A percentile compares a stretch with the other conserved stretches of the same genome.
These are phyloP conservation scores for Rambutsinella grinnellia DNA, from an alignment of 2,888 invertebrate species.

Conservation along the genomic window DNA sequence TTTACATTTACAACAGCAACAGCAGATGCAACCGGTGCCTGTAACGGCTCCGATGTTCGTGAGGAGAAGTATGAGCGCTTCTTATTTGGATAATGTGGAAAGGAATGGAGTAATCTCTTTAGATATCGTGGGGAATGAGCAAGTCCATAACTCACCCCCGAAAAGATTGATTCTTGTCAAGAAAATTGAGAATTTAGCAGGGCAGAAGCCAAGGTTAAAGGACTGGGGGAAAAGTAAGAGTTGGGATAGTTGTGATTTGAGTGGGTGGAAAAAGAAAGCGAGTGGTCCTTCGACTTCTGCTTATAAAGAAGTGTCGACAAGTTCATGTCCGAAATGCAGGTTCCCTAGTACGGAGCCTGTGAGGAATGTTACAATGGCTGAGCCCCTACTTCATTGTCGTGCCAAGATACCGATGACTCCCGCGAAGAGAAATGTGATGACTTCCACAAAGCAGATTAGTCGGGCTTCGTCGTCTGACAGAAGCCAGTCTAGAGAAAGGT, in stretches of 20 bases:
- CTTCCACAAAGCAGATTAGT: constrained; percentile 31
- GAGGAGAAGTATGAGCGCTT: constrained; percentile 85
- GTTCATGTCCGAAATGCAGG: constrained; percentile 64
- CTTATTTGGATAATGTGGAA: constrained; percentile 84
- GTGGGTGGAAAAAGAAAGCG: constrained; percentile 59
- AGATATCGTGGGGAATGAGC: constrained; percentile 80
- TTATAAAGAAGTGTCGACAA: constrained; percentile 41
- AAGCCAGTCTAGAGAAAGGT: background rate
- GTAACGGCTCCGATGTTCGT: constrained; percentile 62
- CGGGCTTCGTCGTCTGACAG: background rate
- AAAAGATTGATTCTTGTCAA: constrained; percentile 83
- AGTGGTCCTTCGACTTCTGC: constrained; percentile 1
- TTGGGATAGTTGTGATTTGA: constrained; percentile 85
- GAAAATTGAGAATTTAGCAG: constrained; percentile 68
- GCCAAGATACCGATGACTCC: constrained; percentile 52
- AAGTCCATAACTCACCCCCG: constrained; percentile 80
- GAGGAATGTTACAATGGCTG: constrained; percentile 41
- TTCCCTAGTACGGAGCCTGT: constrained; percentile 61
- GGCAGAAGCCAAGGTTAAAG: constrained; percentile 71
- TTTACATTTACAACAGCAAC: constrained; percentile 24
- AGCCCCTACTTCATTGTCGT: constrained; percentile 43
- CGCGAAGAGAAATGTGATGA: constrained; percentile 43
- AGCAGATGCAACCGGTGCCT: constrained; percentile 34
- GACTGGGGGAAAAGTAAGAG: constrained; percentile 86
- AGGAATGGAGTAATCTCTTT: constrained; percentile 55